Evolutionary conservation across 2,888 invertebrate genomes (phyloP), one percentile per base, ranked within the genome.

Genomic region (Notodonta dromedarius): DNA sequence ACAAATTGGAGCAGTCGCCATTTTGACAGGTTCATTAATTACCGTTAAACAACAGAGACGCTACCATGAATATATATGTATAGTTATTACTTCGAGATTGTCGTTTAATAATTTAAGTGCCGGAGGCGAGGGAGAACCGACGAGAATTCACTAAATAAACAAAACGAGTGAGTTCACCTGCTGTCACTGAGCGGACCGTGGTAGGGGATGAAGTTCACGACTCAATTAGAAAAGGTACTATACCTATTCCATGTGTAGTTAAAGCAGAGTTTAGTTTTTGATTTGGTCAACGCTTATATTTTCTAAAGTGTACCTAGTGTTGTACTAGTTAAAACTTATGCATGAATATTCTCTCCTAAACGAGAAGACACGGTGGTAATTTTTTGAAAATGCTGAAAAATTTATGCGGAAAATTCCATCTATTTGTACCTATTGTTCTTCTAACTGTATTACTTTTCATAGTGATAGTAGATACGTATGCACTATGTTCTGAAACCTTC

Each of bases 121-220:
- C 76, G 42, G 65, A 55, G 64, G 60, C 59, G 59, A 57, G 35
- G 62, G 59, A 60, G 74, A 64, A 60, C 70, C 71, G 67, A 73
- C 72, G 73, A 77, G 77, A 72, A 74, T 76, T 75, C 51, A 74
- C 73, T 71, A 69, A 76, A 77, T 79, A 79, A 81, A 82, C 79
- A 79, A 69, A 70, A 73, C 62, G 63, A 58, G 58, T 56, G 56
- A 55, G 63, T 57, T 67, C 69, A 73, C 73, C 70, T 76, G 67
- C 63, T 66, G 67, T 69, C 65, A 73, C 65, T 63, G 60, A 60
- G 57, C 24, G 32, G 24, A 32, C 12, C 5, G 32, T 52, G 32
- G 52, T 52, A 52, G 52, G 61, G 66, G 60, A 57, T 54, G 9
- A 63, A 66, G 60, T 71, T 65, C 60, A 58, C 52, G 59, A 75